A percentile compares a stretch with the other conserved stretches of the same genome.
Evolutionary conservation across 2,113 vertebrate genomes (phyloP).

Genomic region (Barbus barbus): DNA sequence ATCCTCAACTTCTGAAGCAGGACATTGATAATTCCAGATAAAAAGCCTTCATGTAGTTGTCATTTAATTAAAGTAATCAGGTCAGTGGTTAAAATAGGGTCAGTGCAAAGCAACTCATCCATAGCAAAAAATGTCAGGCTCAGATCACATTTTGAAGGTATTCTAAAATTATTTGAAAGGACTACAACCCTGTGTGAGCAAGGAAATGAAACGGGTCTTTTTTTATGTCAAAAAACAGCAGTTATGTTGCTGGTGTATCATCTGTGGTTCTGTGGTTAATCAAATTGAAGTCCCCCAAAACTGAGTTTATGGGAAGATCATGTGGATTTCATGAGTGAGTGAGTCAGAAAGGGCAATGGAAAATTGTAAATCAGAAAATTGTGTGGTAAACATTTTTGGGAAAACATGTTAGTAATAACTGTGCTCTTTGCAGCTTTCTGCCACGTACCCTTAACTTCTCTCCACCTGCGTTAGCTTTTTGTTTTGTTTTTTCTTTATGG

Average conservation of each 20-base stretch:
- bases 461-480: background rate
- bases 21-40: background rate
- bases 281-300: conserved; percentile 47
- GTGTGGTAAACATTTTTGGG: conserved; percentile 59
- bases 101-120: conserved; percentile 21
- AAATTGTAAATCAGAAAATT: conserved; percentile 55
- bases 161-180: conserved; percentile 21
- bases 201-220: conserved; percentile 38
- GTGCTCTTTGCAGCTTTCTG: background rate
- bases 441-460: background rate
- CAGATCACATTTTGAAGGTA: background rate
- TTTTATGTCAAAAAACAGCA: conserved; percentile 42
- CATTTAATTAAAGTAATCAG: conserved; percentile 6
- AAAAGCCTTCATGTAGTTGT: background rate
- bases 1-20: background rate
- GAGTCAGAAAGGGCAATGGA: conserved; percentile 34
- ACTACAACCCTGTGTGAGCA: conserved; percentile 6
- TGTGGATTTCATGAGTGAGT: conserved; percentile 45
- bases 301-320: conserved; percentile 46
- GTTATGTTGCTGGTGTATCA: conserved; percentile 34
- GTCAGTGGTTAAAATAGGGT: conserved; percentile 29
- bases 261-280: conserved; percentile 53
- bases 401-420: conserved; percentile 46
- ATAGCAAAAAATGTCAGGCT: background rate
- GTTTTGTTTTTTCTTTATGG: background rate